phyloP scores from a whole-genome alignment of 2,113 vertebrate species.

The Raja brachyura region DNA sequence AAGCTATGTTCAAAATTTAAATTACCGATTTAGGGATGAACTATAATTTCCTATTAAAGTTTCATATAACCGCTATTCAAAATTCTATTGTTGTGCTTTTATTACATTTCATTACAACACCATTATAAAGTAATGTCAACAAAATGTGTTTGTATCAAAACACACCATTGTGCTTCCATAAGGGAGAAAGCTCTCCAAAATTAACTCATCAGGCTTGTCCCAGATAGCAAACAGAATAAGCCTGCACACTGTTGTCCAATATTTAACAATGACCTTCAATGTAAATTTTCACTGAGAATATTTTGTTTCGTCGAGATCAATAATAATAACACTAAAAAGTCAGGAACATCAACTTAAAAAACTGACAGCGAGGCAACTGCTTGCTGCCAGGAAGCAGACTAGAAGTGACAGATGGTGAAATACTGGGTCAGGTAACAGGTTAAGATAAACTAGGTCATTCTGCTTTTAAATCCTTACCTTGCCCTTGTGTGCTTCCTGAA shows the following conservation, averaged over 20 bases:
- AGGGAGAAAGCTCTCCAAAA: background rate
- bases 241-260: background rate
- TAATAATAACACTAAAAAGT: background rate
- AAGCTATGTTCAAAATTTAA: background rate
- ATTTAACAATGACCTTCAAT: background rate
- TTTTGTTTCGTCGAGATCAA: background rate
- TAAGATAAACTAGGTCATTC: background rate
- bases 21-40: background rate
- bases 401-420: background rate
- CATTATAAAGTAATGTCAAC: background rate
- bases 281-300: background rate
- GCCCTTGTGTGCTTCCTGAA: slow-evolving; percentile 92
- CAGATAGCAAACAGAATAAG: background rate
- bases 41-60: background rate
- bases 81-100: background rate
- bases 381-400: background rate
- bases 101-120: background rate
- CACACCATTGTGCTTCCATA: background rate
- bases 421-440: background rate
- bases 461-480: slow-evolving; percentile 61
- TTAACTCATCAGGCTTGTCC: background rate
- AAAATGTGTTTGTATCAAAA: background rate
- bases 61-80: background rate
- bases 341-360: background rate
- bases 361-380: background rate